Conservation (phyloP, 2,888 invertebrate species). For the Tetranychus truncatus region DNA sequence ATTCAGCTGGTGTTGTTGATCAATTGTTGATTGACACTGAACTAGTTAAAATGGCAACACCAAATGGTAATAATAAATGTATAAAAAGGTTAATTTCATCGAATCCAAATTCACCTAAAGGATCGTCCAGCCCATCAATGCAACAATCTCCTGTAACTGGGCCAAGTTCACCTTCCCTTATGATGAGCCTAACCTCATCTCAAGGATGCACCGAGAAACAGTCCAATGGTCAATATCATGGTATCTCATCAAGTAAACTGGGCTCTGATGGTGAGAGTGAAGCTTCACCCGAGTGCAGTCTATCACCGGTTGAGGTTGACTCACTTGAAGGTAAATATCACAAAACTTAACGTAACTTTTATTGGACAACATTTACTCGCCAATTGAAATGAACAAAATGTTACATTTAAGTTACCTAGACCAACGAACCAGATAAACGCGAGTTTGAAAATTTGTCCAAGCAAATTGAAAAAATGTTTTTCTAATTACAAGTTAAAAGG, state of each 20-base stretch:
- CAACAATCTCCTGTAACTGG: background rate
- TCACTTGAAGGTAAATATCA: conserved; percentile 9
- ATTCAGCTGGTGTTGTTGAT: background rate
- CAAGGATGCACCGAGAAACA: background rate
- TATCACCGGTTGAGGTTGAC: conserved; percentile 11
- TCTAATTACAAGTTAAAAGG: background rate
- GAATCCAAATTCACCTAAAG: background rate
- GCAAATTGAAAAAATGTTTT: background rate
- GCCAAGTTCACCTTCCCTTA: too few relatives aligned
- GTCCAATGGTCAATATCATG: background rate
- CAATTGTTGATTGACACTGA: conserved; percentile 3
- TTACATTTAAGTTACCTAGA: background rate
- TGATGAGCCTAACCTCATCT: too few relatives aligned
- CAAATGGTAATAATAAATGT: background rate
- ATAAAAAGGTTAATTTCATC: background rate
- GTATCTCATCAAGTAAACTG: background rate
- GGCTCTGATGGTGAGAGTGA: conserved; percentile 14
- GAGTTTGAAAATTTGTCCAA: background rate
- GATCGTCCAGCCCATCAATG: background rate
- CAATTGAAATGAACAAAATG: background rate
- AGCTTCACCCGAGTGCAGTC: conserved; percentile 9
- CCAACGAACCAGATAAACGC: background rate
- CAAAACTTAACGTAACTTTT: background rate
- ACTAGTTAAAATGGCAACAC: background rate
- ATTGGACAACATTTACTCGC: background rate